Evolutionary conservation across 2,888 invertebrate species (phyloP).

Genomic region (Danaus chrysippus): DNA sequence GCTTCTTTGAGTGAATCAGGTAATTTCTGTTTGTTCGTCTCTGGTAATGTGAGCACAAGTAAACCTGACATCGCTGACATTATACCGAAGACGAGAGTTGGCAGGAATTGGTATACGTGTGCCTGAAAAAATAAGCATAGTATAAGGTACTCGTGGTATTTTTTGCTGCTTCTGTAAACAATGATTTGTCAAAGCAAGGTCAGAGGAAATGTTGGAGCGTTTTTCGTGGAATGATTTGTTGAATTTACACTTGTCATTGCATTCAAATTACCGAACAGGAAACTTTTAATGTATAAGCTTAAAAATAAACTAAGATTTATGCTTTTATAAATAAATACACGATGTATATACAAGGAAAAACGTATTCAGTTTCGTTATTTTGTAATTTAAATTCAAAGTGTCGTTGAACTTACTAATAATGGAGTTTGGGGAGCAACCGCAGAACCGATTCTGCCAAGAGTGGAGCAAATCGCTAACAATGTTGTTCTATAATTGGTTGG

Average conservation of each 20-base stretch:
- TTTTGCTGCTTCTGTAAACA: too few species aligned
- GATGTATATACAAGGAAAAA: too few species aligned
- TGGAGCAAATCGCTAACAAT: constrained; percentile 82
- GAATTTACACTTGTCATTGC: too few species aligned
- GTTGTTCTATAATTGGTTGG: constrained; percentile 83
- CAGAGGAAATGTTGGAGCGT: too few species aligned
- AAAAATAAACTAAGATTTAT: too few species aligned
- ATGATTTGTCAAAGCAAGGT: too few species aligned
- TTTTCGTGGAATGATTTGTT: too few species aligned
- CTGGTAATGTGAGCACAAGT: constrained; percentile 79
- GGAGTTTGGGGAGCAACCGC: constrained; percentile 84
- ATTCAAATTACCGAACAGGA: too few species aligned
- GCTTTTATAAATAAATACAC: too few species aligned
- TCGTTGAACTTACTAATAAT: constrained; percentile 73
- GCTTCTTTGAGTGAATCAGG: constrained; percentile 82
- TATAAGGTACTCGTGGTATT: background rate
- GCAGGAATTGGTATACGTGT: constrained; percentile 66
- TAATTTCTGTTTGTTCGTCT: constrained; percentile 79
- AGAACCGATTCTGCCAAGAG: constrained; percentile 82
- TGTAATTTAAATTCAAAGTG: background rate
- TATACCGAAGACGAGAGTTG: constrained; percentile 79
- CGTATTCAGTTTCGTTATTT: too few species aligned
- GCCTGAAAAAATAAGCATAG: constrained; percentile 33
- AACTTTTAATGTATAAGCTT: too few species aligned
- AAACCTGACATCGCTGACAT: constrained; percentile 77